Evolutionary conservation across 2,888 invertebrate genomes (phyloP), one percentile per base, ranked within the genome.

Genomic region (Meloe dianella): DNA sequence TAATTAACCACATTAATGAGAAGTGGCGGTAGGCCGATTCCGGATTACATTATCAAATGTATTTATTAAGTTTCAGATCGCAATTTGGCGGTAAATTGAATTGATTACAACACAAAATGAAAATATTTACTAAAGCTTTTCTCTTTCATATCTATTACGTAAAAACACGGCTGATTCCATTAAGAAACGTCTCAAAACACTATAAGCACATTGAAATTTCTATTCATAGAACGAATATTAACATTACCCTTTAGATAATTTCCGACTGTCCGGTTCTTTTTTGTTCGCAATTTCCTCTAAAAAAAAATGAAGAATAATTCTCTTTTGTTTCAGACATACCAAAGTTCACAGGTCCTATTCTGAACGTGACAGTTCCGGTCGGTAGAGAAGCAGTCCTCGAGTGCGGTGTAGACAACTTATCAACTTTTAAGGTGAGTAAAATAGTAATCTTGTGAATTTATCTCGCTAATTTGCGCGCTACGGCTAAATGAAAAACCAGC

Each of bases 341-440:
- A 14, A 91, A 92, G 77, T 94, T 94, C 85, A 92, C 90, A 78
- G 91, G 90, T 67, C 91, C 92, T 66, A 94, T 95, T 79, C 85
- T 88, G 74, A 95, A 95, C 85, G 92, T 93, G 76, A 94, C 94
- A 10, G 90, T 91, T 22, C 91, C 94, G 9, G 90, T 94, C 65
- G 93, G 94, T 54, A 87, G 95, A 69, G 94, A 94, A 83, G 94
- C 93, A 4, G 87, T 91, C 61, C 87, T 95, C 61, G 90, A 92
- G 61, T 95, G 94, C 81, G 86, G 90, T 58, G 94, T 95, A 14
- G 92, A 94, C 83, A 93, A 94, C 83, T 87, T 95, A 69, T 90
- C 90, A 64, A 87, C 89, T 27, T 95, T 91, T 81, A 94, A 94
- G 91, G 94, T 94, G 85, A 83, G 82, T 63, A 20, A 62, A 54